These are phyloP conservation scores for Sebastes schlegelii DNA, from an alignment of 2,113 vertebrate species.

Conservation along the genomic window DNA sequence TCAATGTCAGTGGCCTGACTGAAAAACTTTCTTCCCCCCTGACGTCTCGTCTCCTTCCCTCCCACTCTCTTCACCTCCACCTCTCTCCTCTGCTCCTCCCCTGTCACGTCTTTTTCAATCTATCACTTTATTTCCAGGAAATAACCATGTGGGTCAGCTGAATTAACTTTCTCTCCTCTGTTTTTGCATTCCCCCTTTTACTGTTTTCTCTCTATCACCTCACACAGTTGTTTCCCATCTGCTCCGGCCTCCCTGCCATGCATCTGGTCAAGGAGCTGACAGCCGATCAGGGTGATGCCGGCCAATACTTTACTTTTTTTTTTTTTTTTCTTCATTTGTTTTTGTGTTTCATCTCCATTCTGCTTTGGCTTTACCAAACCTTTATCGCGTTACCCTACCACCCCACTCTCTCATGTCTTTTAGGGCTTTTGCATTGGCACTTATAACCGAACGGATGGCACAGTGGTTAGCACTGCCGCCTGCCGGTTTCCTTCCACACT, in stretches of 20 bases:
- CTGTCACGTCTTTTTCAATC: constrained; percentile 41
- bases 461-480: too few species aligned
- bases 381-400: neutral
- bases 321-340: constrained; percentile 15
- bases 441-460: too few species aligned
- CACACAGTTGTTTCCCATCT: constrained; percentile 76
- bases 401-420: neutral
- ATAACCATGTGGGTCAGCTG: constrained; percentile 40
- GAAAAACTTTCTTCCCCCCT: constrained; percentile 22
- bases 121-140: constrained; percentile 45
- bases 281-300: constrained; percentile 47
- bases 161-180: constrained; percentile 45
- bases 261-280: constrained; percentile 51
- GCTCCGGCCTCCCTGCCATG: constrained; percentile 60
- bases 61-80: constrained; percentile 46
- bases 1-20: constrained; percentile 56
- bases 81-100: constrained; percentile 28
- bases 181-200: constrained; percentile 51
- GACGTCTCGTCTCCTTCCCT: constrained; percentile 44
- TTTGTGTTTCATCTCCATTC: constrained; percentile 20
- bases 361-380: constrained; percentile 25
- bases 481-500: too few species aligned
- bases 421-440: too few species aligned
- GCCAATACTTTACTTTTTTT: neutral
- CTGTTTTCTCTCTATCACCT: constrained; percentile 53